Conservation (phyloP, 2,797 vertebrate species). For the Fringilla coelebs region DNA sequence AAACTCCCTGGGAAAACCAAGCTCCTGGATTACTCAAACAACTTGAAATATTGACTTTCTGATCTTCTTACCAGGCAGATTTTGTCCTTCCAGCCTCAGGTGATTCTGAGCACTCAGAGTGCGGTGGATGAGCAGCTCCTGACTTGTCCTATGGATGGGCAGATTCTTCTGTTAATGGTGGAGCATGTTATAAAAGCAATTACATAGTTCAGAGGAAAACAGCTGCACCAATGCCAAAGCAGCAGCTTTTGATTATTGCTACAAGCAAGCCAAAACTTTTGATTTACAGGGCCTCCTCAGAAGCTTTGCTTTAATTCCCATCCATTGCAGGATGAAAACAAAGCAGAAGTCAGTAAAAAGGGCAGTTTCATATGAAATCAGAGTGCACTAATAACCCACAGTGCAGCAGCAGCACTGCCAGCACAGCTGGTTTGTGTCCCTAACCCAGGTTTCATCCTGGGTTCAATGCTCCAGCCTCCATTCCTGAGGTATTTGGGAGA, state of each 20-base stretch:
- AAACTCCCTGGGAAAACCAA: background rate
- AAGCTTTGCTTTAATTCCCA: background rate
- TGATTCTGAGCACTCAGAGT: background rate
- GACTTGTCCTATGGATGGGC: background rate
- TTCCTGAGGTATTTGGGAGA: background rate
- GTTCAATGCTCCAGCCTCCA: background rate
- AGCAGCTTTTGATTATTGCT: background rate
- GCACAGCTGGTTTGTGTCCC: background rate
- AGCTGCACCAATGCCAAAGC: background rate
- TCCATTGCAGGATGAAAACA: background rate
- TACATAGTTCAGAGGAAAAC: background rate
- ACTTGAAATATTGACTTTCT: background rate
- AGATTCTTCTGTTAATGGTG: conserved; percentile 43
- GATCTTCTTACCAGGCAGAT: conserved; percentile 72
- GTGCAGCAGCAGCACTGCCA: background rate
- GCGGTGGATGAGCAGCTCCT: background rate
- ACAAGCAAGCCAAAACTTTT: background rate
- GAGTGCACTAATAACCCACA: background rate
- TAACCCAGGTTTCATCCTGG: background rate
- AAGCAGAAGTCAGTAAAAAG: background rate
- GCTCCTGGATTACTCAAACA: background rate
- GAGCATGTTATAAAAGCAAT: conserved; percentile 32
- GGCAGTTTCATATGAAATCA: background rate
- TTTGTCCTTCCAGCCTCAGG: conserved; percentile 45
- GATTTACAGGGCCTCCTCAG: background rate